phyloP scores from a whole-genome alignment of 1,140 invertebrate genomes.

The Pogonomyrmex californicus region DNA sequence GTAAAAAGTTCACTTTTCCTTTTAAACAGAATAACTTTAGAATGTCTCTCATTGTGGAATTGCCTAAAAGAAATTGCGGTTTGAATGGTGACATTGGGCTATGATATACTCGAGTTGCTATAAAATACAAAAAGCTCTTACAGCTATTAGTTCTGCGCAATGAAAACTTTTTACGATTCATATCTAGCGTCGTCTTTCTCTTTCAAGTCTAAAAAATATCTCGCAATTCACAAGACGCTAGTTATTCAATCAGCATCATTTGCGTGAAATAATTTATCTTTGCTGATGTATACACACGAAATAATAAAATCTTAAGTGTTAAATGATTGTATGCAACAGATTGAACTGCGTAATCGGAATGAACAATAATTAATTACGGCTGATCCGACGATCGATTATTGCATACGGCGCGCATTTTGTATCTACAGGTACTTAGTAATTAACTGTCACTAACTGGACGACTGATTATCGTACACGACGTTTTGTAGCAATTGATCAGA shows the following conservation, averaged over 20 bases:
- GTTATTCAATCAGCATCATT: slow-evolving; percentile 37
- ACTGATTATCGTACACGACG: slow-evolving; percentile 5
- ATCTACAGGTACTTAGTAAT: slow-evolving; percentile 15
- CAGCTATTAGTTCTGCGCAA: slow-evolving; percentile 16
- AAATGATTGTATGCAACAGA: slow-evolving; percentile 11
- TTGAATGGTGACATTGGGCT: slow-evolving; percentile 11
- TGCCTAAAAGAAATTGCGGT: slow-evolving; percentile 4
- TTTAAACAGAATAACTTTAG: neutral
- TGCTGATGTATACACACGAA: slow-evolving; percentile 1
- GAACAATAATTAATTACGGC: slow-evolving; percentile 34
- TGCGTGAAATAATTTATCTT: slow-evolving; percentile 41
- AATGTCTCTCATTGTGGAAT: neutral
- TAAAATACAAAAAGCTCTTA: neutral
- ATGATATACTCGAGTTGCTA: slow-evolving; percentile 8
- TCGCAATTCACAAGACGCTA: slow-evolving; percentile 6
- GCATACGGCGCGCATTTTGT: neutral
- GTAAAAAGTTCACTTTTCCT: neutral
- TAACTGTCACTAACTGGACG: slow-evolving; percentile 33
- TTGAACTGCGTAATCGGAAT: neutral
- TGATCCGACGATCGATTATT: slow-evolving; percentile 24
- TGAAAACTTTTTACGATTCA: neutral
- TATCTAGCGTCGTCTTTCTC: slow-evolving; percentile 4
- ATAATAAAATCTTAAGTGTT: slow-evolving; percentile 4
- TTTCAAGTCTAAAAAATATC: slow-evolving; percentile 6
- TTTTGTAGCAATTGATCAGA: slow-evolving; percentile 38